These are phyloP conservation scores for Leptodactylus fuscus DNA, from an alignment of 2,113 vertebrate species.

Conservation along the genomic window DNA sequence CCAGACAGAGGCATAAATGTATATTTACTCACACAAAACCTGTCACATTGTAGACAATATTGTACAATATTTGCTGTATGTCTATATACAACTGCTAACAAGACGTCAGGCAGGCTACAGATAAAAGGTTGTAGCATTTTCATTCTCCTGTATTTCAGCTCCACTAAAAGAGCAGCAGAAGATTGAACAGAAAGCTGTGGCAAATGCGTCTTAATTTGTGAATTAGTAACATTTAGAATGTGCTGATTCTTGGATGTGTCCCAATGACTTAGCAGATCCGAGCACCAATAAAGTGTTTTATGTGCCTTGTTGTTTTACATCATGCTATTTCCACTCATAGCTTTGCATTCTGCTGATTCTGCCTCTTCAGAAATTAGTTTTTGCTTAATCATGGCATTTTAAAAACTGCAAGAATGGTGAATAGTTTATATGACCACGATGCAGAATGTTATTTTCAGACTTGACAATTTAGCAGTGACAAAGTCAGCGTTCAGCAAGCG, in stretches of 20 bases:
- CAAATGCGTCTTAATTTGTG: slow-evolving; percentile 39
- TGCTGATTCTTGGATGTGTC: slow-evolving; percentile 40
- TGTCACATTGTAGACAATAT: neutral
- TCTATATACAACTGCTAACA: neutral
- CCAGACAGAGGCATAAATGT: neutral
- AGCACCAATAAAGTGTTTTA: slow-evolving; percentile 38
- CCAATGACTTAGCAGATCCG: slow-evolving; percentile 50
- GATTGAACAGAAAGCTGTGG: neutral
- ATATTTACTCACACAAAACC: neutral
- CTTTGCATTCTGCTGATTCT: slow-evolving; percentile 50
- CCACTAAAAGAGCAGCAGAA: neutral
- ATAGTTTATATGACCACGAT: slow-evolving; percentile 47
- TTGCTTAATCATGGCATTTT: slow-evolving; percentile 55
- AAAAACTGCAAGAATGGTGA: slow-evolving; percentile 45
- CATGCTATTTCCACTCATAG: slow-evolving; percentile 45
- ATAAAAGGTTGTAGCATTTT: neutral
- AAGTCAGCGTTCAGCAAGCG: slow-evolving; percentile 28
- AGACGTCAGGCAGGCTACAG: neutral
- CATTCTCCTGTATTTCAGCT: neutral
- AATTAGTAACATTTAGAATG: slow-evolving; percentile 56
- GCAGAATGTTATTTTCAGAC: slow-evolving; percentile 54
- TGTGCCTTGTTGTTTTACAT: slow-evolving; percentile 51
- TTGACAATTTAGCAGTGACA: slow-evolving; percentile 51
- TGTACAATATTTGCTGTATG: neutral
- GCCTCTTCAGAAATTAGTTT: slow-evolving; percentile 52